Base-by-base conservation (phyloP, 2,888 invertebrate species). In the Linnaemya tessellans region DNA sequence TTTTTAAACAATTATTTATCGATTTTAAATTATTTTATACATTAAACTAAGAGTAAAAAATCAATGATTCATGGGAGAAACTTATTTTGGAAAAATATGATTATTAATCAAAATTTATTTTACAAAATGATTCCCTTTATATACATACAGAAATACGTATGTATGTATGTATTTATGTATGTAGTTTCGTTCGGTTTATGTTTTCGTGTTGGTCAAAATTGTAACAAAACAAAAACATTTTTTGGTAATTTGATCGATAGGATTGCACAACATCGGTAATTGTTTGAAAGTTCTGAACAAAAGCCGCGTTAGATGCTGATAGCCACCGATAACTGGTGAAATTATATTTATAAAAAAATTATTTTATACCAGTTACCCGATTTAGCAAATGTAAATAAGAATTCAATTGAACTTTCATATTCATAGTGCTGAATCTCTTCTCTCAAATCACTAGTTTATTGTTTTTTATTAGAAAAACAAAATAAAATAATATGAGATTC, bases 1-100 rank as follows among this genome's bases (percentile, higher is more conserved):
- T 67, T 78, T 79, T 81, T 75, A 54, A 80, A 84, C 67, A 78
- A 56, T 46, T 64, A 75, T 70, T 71, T 9, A 51, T 22, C 15
- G 13, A 62, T 56, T 68, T 62, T 20, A 73, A 60, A n/a, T 64
- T 64, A 18, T 71, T 18, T 60, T 68, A 58, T 54, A 38, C 22
- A 64, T 62, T 71, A 56, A 56, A 80, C 64, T 64, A 68, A 46
- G 70, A 68, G 15, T 54, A 41, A 30, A 77, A 71, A 73, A 71
- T 49, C 54, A 60, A 80, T 68, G 60, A 65, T 46, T 65, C n/a
- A 18, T 5, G 30, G 35, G 38, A 46, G 35, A 18, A 68, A 1
- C 25, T 65, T 25, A 20, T 67, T 58, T 56, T 18, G 64, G 4
- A 18, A 49, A 35, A 67, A 25, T 30, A 9, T 35, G 15, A n/a